These are phyloP conservation scores for Heliconius eleuchia DNA, from an alignment of 1,140 invertebrate species.

Conservation along the genomic window DNA sequence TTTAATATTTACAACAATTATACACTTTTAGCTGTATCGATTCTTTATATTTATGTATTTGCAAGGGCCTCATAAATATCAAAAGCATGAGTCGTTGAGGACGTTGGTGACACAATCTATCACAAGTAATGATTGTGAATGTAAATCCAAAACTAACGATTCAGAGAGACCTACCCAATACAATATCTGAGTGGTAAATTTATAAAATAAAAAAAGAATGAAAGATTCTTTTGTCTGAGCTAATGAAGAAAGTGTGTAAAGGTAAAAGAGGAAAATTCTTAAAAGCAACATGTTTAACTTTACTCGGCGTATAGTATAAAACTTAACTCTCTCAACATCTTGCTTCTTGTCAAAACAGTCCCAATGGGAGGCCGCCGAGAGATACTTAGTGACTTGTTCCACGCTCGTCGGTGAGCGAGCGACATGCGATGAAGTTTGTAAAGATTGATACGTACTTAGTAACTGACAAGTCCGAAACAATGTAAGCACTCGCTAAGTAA, in stretches of 20 bases:
- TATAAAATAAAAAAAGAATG: background rate
- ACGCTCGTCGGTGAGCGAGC: slow-evolving; percentile 21
- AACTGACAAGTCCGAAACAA: slow-evolving; percentile 26
- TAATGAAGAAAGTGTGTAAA: background rate
- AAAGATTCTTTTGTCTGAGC: background rate
- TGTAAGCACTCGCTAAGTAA: slow-evolving; percentile 19
- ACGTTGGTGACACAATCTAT: background rate
- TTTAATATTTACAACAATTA: too few species aligned
- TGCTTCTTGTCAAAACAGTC: slow-evolving; percentile 33
- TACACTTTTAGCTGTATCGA: too few species aligned
- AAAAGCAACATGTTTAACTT: background rate
- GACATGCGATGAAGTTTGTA: slow-evolving; percentile 39
- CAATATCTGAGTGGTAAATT: background rate
- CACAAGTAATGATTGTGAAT: background rate
- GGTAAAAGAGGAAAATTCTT: background rate
- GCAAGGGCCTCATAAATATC: background rate
- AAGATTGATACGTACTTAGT: slow-evolving; percentile 37
- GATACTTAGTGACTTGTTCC: slow-evolving; percentile 39
- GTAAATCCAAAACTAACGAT: background rate
- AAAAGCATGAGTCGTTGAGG: background rate
- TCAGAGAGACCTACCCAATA: background rate
- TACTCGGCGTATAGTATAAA: slow-evolving; percentile 12
- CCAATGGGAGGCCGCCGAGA: slow-evolving; percentile 29
- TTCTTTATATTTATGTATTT: background rate
- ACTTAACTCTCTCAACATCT: slow-evolving; percentile 26